Evolutionary conservation across 2,113 vertebrate genomes (phyloP).

Genomic region (Picathartes gymnocephalus): DNA sequence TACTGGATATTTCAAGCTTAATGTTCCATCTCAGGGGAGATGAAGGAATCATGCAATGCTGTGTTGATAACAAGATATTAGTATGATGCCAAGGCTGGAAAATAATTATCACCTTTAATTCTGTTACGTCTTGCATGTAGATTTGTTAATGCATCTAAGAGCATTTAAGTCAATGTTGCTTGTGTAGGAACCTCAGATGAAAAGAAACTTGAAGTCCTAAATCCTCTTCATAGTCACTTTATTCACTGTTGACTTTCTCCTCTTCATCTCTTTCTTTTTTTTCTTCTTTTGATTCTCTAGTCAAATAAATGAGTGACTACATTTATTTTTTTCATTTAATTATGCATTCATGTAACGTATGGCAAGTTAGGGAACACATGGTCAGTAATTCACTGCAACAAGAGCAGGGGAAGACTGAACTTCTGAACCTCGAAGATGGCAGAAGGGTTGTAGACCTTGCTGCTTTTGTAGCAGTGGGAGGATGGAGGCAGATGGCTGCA

Average conservation of each 20-base stretch:
- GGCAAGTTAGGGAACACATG: neutral
- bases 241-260: neutral
- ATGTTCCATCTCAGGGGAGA: neutral
- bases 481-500: neutral
- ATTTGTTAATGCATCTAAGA: neutral
- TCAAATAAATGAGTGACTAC: neutral
- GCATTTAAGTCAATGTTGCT: neutral
- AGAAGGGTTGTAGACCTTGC: neutral
- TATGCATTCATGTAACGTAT: neutral
- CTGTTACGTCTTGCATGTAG: neutral
- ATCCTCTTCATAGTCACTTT: neutral
- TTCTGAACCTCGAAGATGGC: neutral
- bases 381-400: neutral
- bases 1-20: neutral
- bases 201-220: neutral
- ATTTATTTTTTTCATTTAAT: neutral
- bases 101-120: neutral
- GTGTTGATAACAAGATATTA: neutral
- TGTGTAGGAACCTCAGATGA: neutral
- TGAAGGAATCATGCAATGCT: neutral
- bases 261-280: neutral
- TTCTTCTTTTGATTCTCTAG: neutral
- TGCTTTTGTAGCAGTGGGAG: neutral
- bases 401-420: neutral
- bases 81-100: neutral